Percentiles rank a stretch among this genome's conserved stretches.
Conservation (phyloP, 2,888 invertebrate species). For the Agonopterix arenella region DNA sequence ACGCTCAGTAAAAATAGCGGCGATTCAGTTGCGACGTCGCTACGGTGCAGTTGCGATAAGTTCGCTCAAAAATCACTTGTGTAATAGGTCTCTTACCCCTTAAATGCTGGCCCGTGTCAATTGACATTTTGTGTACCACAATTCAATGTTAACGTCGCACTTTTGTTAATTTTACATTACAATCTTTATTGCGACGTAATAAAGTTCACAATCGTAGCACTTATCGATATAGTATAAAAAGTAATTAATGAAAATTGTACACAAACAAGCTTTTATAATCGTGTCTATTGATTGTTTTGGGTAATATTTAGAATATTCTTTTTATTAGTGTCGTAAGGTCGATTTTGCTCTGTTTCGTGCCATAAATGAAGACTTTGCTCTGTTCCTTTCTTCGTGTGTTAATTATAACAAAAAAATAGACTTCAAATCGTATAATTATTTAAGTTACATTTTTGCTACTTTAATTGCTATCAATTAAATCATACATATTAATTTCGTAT, state of each 20-base stretch:
- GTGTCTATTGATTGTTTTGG: background rate
- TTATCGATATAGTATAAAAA: background rate
- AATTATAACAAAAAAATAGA: background rate
- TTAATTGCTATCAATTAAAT: background rate
- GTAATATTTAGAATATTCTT: constrained; percentile 8
- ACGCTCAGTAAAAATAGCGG: no score
- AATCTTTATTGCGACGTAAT: background rate
- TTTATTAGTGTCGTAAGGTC: constrained; percentile 8
- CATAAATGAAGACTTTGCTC: constrained; percentile 13
- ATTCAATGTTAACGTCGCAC: background rate
- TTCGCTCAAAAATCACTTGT: no score
- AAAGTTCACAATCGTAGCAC: constrained; percentile 2
- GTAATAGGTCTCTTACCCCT: no score
- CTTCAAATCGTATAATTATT: no score
- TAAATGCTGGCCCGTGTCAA: no score
- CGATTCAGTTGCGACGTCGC: no score
- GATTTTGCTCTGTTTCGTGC: constrained; percentile 19
- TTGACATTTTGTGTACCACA: background rate
- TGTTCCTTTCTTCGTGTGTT: constrained; percentile 6
- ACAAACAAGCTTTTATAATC: constrained; percentile 7
- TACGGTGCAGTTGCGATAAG: no score
- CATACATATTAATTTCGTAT: background rate
- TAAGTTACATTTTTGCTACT: no score
- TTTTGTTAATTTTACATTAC: background rate
- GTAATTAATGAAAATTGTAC: background rate